Evolutionary conservation across 2,888 invertebrate genomes (phyloP).

Genomic region (Stenolophus ochropezus): DNA sequence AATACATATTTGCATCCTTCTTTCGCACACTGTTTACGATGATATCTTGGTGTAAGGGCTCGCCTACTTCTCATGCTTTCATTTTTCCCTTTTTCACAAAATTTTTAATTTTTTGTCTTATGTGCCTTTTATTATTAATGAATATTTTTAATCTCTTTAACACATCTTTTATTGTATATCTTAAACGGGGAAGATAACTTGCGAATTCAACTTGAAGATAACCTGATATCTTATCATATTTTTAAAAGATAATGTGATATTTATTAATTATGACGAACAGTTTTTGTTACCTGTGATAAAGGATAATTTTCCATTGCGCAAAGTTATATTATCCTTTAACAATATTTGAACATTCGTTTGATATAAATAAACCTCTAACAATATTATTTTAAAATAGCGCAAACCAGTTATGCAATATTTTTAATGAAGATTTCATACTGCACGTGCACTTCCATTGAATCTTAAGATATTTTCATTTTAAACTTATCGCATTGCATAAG

Average conservation of each 20-base stretch:
- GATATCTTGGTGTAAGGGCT: slow-evolving; percentile 42
- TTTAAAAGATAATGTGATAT: slow-evolving; percentile 20
- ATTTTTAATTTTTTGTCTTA: slow-evolving; percentile 8
- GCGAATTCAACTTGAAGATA: slow-evolving; percentile 21
- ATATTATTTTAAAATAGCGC: neutral
- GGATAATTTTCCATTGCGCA: slow-evolving; percentile 18
- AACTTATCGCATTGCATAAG: slow-evolving; percentile 28
- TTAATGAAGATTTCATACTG: neutral
- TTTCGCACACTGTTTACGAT: slow-evolving; percentile 45
- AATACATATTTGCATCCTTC: slow-evolving; percentile 15
- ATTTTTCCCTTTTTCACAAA: slow-evolving; percentile 21
- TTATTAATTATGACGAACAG: slow-evolving; percentile 6
- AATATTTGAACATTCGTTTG: neutral
- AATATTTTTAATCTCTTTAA: neutral
- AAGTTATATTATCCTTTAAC: slow-evolving; percentile 9
- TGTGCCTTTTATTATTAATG: slow-evolving; percentile 15
- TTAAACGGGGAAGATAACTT: neutral
- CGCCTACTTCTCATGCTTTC: slow-evolving; percentile 35
- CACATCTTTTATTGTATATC: slow-evolving; percentile 1
- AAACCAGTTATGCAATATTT: slow-evolving; percentile 9
- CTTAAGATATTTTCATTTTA: neutral
- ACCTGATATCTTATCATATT: slow-evolving; percentile 36
- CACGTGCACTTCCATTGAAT: neutral
- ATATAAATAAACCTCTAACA: neutral
- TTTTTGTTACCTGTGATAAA: slow-evolving; percentile 27